Base-by-base conservation (phyloP, 2,113 vertebrate species). In the Odobenus rosmarus region DNA sequence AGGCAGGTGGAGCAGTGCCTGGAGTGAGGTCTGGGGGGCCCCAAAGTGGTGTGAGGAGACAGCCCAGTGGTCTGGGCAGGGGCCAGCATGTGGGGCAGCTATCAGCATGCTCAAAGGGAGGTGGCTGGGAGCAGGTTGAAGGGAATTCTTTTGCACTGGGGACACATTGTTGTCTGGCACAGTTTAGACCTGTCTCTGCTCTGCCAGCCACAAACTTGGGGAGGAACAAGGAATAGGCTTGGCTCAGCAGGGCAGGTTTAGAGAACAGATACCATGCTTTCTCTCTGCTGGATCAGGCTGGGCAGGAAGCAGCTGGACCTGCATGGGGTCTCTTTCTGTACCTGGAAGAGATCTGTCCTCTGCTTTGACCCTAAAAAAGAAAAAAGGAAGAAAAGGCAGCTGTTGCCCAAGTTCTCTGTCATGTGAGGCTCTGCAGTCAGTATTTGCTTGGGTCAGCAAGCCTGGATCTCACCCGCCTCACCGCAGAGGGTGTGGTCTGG, bases 71-170 rank as follows among this genome's bases (percentile, higher is more conserved):
- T 64, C 55, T 83, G 42, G 21, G 21, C 13, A 23, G 31, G 39
- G 11, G 42, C 33, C 33, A 4, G 18, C 19, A 1, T 49, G 36
- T 9, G 46, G 46, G 21, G 28, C 10, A 2, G 12, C 74, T 10
- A 5, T 57, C 24, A 0, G 4, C 10, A 3, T 4, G 18, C 36
- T 24, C 36, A 55, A 0, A 64, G 49, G 33, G 53, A 77, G 0
- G 0, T 5, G n/a, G 53, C 76, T 64, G 69, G 61, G 15, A 51
- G 23, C 53, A 51, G 1, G 7, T 26, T 7, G 49, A 46, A 72
- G 26, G 15, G 16, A 12, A 23, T 39, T 53, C 57, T 42, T 16
- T 13, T 10, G 10, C 5, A 6, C 1, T 15, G 14, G 67, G 28
- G 26, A 42, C 67, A 51, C 7, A 26, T 4, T 3, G 1, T 39